Percentiles rank a stretch among this genome's conserved stretches.
These are phyloP conservation scores for Sarcophaga subvicina DNA, from an alignment of 2,888 invertebrate species.

Conservation along the genomic window DNA sequence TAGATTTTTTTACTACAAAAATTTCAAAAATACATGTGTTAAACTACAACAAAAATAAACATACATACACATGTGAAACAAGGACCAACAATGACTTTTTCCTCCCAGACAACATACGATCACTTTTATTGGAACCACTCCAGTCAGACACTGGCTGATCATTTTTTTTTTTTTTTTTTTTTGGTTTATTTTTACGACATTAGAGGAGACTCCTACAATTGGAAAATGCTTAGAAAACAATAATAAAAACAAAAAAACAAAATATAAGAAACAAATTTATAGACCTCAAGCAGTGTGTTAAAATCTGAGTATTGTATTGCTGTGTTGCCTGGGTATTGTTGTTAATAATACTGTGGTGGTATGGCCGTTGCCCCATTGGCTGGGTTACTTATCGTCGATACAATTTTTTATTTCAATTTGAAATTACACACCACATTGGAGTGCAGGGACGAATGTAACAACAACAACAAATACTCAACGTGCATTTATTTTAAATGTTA, in stretches of 20 bases:
- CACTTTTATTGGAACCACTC: background rate
- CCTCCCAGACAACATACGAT: background rate
- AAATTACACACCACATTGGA: conserved; percentile 48
- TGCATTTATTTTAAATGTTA: conserved; percentile 57
- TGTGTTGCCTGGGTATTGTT: conserved; percentile 24
- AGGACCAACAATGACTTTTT: conserved; percentile 67
- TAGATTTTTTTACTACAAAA: background rate
- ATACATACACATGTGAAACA: conserved; percentile 60
- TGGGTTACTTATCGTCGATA: conserved; percentile 36
- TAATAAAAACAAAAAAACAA: background rate
- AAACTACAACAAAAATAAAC: conserved; percentile 46
- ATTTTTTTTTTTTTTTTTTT: background rate
- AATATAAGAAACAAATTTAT: conserved; percentile 36
- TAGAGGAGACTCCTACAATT: conserved; percentile 58
- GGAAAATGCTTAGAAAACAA: conserved; percentile 39
- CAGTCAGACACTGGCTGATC: background rate
- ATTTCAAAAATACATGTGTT: conserved; percentile 54
- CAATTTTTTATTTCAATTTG: conserved; percentile 56
- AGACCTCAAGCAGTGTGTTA: conserved; percentile 63
- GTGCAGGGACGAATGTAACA: background rate
- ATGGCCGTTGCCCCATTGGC: background rate
- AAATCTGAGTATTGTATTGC: conserved; percentile 60
- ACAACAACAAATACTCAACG: conserved; percentile 3
- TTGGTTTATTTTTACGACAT: conserved; percentile 40
- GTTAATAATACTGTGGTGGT: background rate